Percentiles rank a stretch among this genome's conserved stretches.
phyloP scores from a whole-genome alignment of 2,888 invertebrate genomes.

The Lomographa bimaculata region DNA sequence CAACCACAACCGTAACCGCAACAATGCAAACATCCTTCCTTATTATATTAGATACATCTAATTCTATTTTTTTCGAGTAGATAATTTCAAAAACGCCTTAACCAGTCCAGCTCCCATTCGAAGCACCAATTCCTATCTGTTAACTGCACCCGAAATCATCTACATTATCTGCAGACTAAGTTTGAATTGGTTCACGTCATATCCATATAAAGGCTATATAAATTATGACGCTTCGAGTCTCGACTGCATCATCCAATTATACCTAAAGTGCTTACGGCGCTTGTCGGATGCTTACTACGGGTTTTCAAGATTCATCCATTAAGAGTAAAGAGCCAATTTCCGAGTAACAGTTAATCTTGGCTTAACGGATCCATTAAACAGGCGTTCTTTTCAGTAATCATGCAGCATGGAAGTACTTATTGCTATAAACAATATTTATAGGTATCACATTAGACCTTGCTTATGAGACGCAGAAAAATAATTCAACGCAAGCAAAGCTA shows the following conservation, averaged over 20 bases:
- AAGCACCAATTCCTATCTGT: too few species aligned
- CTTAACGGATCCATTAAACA: slow-evolving; percentile 47
- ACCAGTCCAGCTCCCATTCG: too few species aligned
- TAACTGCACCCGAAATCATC: too few species aligned
- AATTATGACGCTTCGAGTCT: slow-evolving; percentile 20
- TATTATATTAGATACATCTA: too few species aligned
- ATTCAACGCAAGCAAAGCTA: too few species aligned
- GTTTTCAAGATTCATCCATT: slow-evolving; percentile 52
- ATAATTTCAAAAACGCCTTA: too few species aligned
- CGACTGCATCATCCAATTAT: slow-evolving; percentile 49
- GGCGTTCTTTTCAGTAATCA: slow-evolving; percentile 23
- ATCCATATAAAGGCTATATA: slow-evolving; percentile 14
- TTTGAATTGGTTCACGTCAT: slow-evolving; percentile 2
- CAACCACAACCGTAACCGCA: too few species aligned
- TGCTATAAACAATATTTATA: too few species aligned
- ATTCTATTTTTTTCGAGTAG: too few species aligned
- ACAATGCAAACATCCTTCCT: too few species aligned
- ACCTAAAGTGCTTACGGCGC: slow-evolving; percentile 30
- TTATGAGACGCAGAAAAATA: too few species aligned
- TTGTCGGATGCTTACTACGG: slow-evolving; percentile 41
- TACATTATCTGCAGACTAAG: background rate
- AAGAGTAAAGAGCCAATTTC: slow-evolving; percentile 50
- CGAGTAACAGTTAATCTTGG: slow-evolving; percentile 52
- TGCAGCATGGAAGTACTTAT: slow-evolving; percentile 3
- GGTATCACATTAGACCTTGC: too few species aligned